Evolutionary conservation across 2,888 invertebrate genomes (phyloP).

Genomic region (Chrysina gloriosa): DNA sequence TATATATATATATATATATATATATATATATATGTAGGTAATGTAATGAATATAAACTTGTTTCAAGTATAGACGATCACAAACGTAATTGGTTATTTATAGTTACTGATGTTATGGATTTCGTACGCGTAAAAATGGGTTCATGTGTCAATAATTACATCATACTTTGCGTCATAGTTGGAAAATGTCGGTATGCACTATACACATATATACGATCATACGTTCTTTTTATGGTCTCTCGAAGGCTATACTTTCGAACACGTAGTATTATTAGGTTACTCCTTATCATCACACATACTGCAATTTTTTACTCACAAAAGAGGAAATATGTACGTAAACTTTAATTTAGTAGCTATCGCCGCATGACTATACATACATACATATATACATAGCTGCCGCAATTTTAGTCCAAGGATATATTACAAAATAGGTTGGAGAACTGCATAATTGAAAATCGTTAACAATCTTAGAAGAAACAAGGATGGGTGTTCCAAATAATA

Average conservation of each 20-base stretch:
- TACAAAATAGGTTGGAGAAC: no score
- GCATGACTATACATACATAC: no score
- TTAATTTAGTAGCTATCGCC: no score
- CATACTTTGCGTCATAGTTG: slow-evolving; percentile 24
- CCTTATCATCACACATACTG: neutral
- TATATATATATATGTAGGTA: no score
- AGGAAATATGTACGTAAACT: no score
- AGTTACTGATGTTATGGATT: slow-evolving; percentile 27
- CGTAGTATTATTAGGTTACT: slow-evolving; percentile 4
- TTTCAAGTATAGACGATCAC: slow-evolving; percentile 10
- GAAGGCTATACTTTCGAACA: neutral
- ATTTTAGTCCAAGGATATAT: no score
- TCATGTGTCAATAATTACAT: slow-evolving; percentile 24
- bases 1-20: slow-evolving; percentile 9
- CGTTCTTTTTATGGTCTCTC: neutral
- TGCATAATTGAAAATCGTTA: no score
- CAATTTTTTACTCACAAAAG: neutral
- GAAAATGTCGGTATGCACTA: slow-evolving; percentile 5
- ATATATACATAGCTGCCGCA: no score
- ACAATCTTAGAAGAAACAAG: no score
- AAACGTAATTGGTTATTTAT: slow-evolving; percentile 35
- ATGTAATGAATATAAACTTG: slow-evolving; percentile 12
- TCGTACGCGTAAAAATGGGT: slow-evolving; percentile 30
- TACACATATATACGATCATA: no score
- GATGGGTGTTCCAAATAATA: no score